Percentiles rank a stretch among this genome's conserved stretches.
phyloP scores from a whole-genome alignment of 2,888 invertebrate genomes.

The Phyllotreta cruciferae region DNA sequence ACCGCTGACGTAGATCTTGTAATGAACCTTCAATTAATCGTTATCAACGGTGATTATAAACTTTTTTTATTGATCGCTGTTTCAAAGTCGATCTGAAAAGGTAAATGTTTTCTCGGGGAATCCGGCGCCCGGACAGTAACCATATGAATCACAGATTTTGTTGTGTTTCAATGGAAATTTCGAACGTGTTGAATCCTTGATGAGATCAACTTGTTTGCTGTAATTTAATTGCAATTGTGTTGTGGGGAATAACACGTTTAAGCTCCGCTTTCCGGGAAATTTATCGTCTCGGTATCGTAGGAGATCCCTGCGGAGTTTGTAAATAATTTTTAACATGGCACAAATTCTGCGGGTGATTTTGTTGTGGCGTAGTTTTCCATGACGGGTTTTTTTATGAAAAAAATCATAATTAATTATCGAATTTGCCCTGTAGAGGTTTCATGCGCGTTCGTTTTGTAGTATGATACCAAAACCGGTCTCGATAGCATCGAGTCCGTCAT shows the following conservation, averaged over 20 bases:
- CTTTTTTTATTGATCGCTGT: not conserved
- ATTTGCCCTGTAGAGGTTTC: not conserved
- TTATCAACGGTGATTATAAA: too few species aligned
- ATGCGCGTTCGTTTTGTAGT: not conserved
- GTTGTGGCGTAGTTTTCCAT: too few species aligned
- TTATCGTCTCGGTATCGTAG: slow-evolving; percentile 1
- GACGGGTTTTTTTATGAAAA: slow-evolving; percentile 4
- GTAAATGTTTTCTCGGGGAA: slow-evolving; percentile 26
- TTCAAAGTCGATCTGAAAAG: slow-evolving; percentile 10
- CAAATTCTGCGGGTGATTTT: slow-evolving; percentile 31
- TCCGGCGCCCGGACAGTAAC: slow-evolving; percentile 19
- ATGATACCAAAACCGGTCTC: slow-evolving; percentile 21
- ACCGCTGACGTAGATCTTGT: too few species aligned
- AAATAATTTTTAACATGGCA: slow-evolving; percentile 34
- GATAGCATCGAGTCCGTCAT: slow-evolving; percentile 23
- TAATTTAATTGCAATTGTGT: slow-evolving; percentile 17
- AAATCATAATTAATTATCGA: not conserved
- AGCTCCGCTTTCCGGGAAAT: slow-evolving; percentile 17
- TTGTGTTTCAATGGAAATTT: slow-evolving; percentile 32
- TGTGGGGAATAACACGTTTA: slow-evolving; percentile 26
- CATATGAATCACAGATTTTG: slow-evolving; percentile 22
- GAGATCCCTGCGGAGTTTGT: slow-evolving; percentile 35
- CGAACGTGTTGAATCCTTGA: slow-evolving; percentile 32
- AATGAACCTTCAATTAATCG: too few species aligned
- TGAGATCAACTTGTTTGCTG: slow-evolving; percentile 16